Conservation (phyloP, 2,888 invertebrate genomes). For the Deilephila elpenor region DNA sequence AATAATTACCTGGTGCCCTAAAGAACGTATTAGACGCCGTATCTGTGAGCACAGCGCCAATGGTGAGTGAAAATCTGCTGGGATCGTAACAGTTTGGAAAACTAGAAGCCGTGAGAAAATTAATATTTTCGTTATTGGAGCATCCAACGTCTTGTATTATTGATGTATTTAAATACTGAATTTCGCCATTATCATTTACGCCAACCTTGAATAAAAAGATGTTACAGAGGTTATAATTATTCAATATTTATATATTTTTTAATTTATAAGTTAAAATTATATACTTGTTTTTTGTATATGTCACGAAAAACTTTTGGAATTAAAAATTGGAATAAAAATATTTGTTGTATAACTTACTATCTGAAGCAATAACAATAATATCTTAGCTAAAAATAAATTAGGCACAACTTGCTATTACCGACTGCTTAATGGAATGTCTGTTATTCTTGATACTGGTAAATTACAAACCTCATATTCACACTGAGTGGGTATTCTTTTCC, state of each 20-base stretch:
- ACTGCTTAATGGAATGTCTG: too few species aligned
- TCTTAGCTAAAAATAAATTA: too few species aligned
- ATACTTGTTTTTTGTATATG: too few species aligned
- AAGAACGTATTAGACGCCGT: slow-evolving; percentile 87
- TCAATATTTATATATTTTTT: too few species aligned
- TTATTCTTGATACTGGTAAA: too few species aligned
- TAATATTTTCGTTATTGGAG: slow-evolving; percentile 77
- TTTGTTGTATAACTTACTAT: too few species aligned
- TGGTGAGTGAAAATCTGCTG: slow-evolving; percentile 79
- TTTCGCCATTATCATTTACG: slow-evolving; percentile 85
- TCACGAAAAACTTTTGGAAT: too few species aligned
- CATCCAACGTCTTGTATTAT: slow-evolving; percentile 80
- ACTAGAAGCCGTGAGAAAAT: slow-evolving; percentile 57
- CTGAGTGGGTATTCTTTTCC: slow-evolving; percentile 80
- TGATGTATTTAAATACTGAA: slow-evolving; percentile 85
- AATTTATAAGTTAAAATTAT: too few species aligned
- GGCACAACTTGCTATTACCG: too few species aligned
- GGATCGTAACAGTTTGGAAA: slow-evolving; percentile 84
- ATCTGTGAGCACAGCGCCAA: slow-evolving; percentile 84
- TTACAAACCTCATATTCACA: slow-evolving; percentile 84
- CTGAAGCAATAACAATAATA: too few species aligned
- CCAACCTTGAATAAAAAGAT: slow-evolving; percentile 72
- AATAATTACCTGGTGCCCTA: slow-evolving; percentile 86
- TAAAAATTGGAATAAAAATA: too few species aligned
- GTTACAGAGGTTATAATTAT: too few species aligned